A percentile compares a stretch with the other conserved stretches of the same genome.
These are phyloP conservation scores for Yponomeuta cagnagella DNA, from an alignment of 2,888 invertebrate genomes.

Conservation along the genomic window DNA sequence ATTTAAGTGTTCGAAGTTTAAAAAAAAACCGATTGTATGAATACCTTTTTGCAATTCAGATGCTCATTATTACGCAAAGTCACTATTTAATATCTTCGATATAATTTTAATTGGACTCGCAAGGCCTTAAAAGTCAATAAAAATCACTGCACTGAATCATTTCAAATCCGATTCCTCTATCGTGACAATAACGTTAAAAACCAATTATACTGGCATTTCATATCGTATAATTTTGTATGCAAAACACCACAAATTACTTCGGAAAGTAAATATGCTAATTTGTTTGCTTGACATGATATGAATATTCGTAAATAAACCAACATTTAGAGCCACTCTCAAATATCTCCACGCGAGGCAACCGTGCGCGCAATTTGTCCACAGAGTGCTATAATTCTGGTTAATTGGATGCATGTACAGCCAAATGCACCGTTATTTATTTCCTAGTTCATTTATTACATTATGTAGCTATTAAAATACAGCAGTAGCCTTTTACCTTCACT, in stretches of 20 bases:
- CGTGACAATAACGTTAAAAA: not conserved
- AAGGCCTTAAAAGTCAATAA: no score
- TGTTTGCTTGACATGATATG: constrained; percentile 2
- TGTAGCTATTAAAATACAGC: no score
- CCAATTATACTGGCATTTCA: not conserved
- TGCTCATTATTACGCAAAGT: no score
- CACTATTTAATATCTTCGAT: no score
- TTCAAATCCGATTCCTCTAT: not conserved
- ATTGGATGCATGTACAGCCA: not conserved
- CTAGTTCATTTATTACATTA: not conserved
- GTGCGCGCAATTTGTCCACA: not conserved
- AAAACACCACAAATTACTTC: constrained; percentile 6
- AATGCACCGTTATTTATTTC: not conserved
- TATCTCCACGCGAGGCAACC: constrained; percentile 23
- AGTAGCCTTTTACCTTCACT: no score
- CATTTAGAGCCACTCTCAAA: constrained; percentile 3
- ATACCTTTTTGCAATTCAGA: no score
- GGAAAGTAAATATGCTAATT: constrained; percentile 10
- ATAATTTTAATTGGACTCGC: no score
- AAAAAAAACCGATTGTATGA: no score
- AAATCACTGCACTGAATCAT: not conserved
- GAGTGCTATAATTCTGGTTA: not conserved
- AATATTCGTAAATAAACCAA: constrained; percentile 8
- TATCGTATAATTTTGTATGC: constrained; percentile 7
- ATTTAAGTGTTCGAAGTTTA: no score